Evolutionary conservation across 2,797 vertebrate genomes (phyloP).

Genomic region (Vespertilio murinus): DNA sequence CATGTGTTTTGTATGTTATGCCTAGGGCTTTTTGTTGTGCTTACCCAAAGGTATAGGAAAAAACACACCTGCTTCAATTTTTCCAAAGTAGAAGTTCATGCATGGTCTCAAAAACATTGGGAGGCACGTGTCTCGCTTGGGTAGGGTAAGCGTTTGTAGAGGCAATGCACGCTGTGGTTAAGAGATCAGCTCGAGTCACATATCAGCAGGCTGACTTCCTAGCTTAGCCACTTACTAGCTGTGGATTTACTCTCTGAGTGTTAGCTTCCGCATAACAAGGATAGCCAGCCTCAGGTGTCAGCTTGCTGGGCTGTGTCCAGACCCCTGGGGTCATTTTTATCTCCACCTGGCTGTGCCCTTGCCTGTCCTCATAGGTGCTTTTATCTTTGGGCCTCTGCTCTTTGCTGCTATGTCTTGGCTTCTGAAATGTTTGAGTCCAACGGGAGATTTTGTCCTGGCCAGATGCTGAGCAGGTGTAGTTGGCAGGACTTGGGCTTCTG

Average conservation of each 20-base stretch:
- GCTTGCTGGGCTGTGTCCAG: not conserved
- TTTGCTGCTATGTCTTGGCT: not conserved
- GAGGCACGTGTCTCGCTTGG: accelerated
- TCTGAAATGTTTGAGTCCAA: not conserved
- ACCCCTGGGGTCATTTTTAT: not conserved
- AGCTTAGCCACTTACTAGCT: accelerated
- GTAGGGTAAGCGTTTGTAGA: not conserved
- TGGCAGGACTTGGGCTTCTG: not conserved
- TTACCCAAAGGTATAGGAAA: not conserved
- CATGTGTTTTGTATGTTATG: accelerated
- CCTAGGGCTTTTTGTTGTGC: not conserved
- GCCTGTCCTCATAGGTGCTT: not conserved
- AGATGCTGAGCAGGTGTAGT: not conserved
- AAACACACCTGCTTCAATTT: not conserved
- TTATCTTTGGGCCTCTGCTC: not conserved
- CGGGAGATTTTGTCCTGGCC: not conserved
- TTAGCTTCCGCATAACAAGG: accelerated
- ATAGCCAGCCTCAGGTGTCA: accelerated
- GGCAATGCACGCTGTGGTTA: accelerated
- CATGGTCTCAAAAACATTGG: not conserved
- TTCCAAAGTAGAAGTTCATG: not conserved
- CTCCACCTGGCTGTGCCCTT: no score
- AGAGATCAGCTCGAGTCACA: not conserved
- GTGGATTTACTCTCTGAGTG: not conserved
- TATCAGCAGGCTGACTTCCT: not conserved